A percentile compares a stretch with the other conserved stretches of the same genome.
Conservation (phyloP, 2,888 invertebrate species). For the Thereva unica region DNA sequence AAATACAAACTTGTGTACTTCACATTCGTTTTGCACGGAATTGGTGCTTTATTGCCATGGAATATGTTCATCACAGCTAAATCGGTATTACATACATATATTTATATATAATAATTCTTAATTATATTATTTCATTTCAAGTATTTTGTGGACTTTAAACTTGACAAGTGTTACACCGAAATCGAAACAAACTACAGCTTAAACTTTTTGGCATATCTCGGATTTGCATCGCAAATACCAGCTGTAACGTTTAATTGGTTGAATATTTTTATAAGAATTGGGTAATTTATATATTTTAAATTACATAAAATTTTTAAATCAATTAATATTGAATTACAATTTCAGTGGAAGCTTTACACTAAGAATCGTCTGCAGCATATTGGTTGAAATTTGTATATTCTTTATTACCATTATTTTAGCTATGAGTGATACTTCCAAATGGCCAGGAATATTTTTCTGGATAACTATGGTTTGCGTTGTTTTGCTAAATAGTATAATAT, state of each 20-base stretch:
- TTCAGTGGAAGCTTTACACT: slow-evolving; percentile 82
- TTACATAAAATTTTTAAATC: slow-evolving; percentile 1
- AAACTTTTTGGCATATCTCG: slow-evolving; percentile 83
- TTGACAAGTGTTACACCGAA: slow-evolving; percentile 64
- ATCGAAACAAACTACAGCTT: slow-evolving; percentile 63
- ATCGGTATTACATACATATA: slow-evolving; percentile 65
- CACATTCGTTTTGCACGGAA: slow-evolving; percentile 88
- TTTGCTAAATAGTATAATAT: slow-evolving; percentile 76
- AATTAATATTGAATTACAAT: slow-evolving; percentile 42
- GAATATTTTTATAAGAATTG: slow-evolving; percentile 85
- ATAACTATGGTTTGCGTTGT: slow-evolving; percentile 82
- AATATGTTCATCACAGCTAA: slow-evolving; percentile 99
- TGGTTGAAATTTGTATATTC: slow-evolving; percentile 78
- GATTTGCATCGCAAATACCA: slow-evolving; percentile 90
- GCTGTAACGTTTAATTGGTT: slow-evolving; percentile 93
- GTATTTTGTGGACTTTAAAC: slow-evolving; percentile 90
- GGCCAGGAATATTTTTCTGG: slow-evolving; percentile 84
- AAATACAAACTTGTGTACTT: slow-evolving; percentile 81
- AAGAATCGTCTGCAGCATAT: slow-evolving; percentile 86
- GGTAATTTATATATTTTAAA: slow-evolving; percentile 64
- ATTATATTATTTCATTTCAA: slow-evolving; percentile 57
- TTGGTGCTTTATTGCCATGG: slow-evolving; percentile 96
- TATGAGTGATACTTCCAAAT: slow-evolving; percentile 79
- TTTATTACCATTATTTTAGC: slow-evolving; percentile 85
- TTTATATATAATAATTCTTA: no score